A percentile compares a stretch with the other conserved stretches of the same genome.
These are phyloP conservation scores for Puma concolor DNA, from an alignment of 2,113 vertebrate genomes.

Conservation along the genomic window DNA sequence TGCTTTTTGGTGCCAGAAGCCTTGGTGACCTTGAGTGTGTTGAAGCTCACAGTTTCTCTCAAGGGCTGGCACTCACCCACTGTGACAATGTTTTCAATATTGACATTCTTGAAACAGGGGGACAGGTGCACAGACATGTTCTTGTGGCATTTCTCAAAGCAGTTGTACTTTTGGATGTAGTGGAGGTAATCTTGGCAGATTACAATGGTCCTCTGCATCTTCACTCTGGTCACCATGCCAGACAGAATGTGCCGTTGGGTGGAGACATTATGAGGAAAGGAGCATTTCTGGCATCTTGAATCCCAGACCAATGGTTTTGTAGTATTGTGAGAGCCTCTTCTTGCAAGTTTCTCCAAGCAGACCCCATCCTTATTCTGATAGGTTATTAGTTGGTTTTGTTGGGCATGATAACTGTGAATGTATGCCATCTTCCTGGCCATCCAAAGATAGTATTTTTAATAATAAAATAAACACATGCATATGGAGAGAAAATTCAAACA, in stretches of 20 bases:
- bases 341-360: background rate
- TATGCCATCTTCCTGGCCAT: background rate
- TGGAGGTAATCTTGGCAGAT: constrained; percentile 97
- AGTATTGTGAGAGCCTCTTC: background rate
- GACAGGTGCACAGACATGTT: constrained; percentile 98
- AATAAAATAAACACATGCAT: background rate
- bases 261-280: constrained; percentile 96
- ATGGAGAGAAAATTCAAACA: background rate
- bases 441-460: background rate
- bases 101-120: constrained; percentile 92
- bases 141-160: constrained; percentile 98
- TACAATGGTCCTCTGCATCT: constrained; percentile 98
- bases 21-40: background rate
- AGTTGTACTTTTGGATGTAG: constrained; percentile 99
- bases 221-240: constrained; percentile 98
- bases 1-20: background rate
- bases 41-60: background rate
- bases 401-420: background rate
- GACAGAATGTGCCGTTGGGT: constrained; percentile 96
- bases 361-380: background rate
- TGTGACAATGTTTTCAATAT: background rate
- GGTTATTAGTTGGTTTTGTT: background rate
- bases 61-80: background rate
- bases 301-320: background rate
- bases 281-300: constrained; percentile 90